Base-by-base conservation (phyloP, 2,888 invertebrate genomes). In the Agriopis aurantiaria region DNA sequence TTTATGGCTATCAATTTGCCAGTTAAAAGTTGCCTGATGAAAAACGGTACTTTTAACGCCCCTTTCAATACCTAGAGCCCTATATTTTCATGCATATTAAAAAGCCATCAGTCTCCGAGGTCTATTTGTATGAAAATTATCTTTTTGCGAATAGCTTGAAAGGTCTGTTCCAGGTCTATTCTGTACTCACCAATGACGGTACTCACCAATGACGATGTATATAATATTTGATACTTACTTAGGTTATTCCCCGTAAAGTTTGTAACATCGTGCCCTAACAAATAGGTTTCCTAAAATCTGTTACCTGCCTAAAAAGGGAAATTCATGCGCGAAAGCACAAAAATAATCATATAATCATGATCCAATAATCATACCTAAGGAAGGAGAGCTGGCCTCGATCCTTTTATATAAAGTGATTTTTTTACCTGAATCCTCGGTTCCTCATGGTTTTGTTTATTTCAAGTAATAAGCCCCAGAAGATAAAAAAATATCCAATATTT, bases 281-380 rank as follows among this genome's bases (percentile, higher is more conserved):
- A 52, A 62, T 62, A 62, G 51, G 52, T 14, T 11, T 9, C 14
- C 52, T 52, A 52, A 62, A 62, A 52, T 62, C 51, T 51, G 49
- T 14, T 59, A 59, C 57, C 43, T 49, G 14, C 58, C 58, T 46
- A 48, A 62, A 72, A 75, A 70, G 69, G 64, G 69, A 43, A 65
- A 73, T 78, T 73, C 65, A 75, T 77, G 74, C 69, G 65, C 68
- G 68, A 66, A 76, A 74, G 73, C 73, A 78, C 73, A 72, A 73
- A 72, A 69, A 81, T 81, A 80, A 82, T 83, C 78, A 83, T 79
- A 82, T 83, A 86, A 84, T 84, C 84, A 84, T 84, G 82, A 85
- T 82, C 81, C 84, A 85, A 88, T 87, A 87, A 86, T 82, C 81
- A 85, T 84, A 84, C 78, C 66, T 75, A 76, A 80, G 78, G 77